These are phyloP conservation scores for Aplochiton taeniatus DNA, from an alignment of 2,797 vertebrate species.

Conservation along the genomic window DNA sequence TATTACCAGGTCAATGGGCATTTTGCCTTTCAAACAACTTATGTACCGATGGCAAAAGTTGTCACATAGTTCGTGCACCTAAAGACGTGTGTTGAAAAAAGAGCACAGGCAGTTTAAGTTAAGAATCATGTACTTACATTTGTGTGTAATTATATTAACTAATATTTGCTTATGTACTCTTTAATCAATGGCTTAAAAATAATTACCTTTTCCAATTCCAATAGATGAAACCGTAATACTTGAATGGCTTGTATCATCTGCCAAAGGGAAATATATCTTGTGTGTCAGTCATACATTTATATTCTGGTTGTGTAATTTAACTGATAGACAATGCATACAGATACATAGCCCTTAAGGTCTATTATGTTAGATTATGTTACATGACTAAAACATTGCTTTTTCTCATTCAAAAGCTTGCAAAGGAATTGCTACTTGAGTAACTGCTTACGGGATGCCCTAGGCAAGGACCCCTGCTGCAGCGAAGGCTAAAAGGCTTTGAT, in stretches of 20 bases:
- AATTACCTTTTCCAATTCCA: slow-evolving; percentile 96
- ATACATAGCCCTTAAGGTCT: too few relatives aligned
- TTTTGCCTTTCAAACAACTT: slow-evolving; percentile 97
- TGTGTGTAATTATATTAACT: slow-evolving; percentile 77
- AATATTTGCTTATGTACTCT: slow-evolving; percentile 40
- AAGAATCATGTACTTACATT: slow-evolving; percentile 5
- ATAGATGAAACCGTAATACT: slow-evolving; percentile 93
- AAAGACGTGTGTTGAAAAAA: slow-evolving; percentile 49
- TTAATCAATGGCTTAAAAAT: not conserved
- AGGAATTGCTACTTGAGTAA: slow-evolving; percentile 13
- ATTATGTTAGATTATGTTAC: not conserved
- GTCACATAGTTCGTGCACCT: slow-evolving; percentile 96
- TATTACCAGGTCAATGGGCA: slow-evolving; percentile 97
- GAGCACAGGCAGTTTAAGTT: too few relatives aligned
- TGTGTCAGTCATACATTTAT: not conserved
- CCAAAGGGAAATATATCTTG: slow-evolving; percentile 47
- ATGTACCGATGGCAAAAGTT: slow-evolving; percentile 98
- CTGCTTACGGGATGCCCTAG: slow-evolving; percentile 35
- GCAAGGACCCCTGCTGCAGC: slow-evolving; percentile 23
- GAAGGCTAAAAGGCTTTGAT: slow-evolving; percentile 18
- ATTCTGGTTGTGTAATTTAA: too few relatives aligned
- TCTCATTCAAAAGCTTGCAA: slow-evolving; percentile 9
- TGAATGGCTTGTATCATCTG: slow-evolving; percentile 99
- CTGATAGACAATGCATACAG: too few relatives aligned
- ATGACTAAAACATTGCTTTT: not conserved